phyloP scores from a whole-genome alignment of 2,888 invertebrate genomes.

The Linnaemya tessellans region DNA sequence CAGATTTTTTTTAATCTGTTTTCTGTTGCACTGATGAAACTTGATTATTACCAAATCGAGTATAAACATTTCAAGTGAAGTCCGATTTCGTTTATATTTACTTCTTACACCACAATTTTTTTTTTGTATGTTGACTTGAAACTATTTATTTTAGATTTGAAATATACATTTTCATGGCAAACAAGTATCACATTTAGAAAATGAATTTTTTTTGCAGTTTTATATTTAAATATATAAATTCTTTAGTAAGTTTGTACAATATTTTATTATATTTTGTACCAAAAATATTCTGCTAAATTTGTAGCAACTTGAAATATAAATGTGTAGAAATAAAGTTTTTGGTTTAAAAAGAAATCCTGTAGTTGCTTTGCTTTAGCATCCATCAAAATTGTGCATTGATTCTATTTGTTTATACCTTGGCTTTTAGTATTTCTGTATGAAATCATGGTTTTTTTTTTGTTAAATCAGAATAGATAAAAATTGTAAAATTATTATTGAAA shows the following conservation, averaged over 20 bases:
- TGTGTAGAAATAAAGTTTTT: background rate
- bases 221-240: background rate
- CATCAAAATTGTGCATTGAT: background rate
- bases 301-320: too few species aligned
- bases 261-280: too few species aligned
- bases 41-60: slow-evolving; percentile 56
- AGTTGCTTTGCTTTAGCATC: background rate
- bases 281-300: background rate
- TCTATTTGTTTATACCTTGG: background rate
- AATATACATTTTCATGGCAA: slow-evolving; percentile 13
- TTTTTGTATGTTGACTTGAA: background rate
- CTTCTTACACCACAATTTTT: background rate
- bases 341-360: background rate
- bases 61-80: slow-evolving; percentile 7
- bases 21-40: slow-evolving; percentile 29
- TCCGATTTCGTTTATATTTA: slow-evolving; percentile 2
- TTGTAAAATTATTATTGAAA: background rate
- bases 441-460: background rate
- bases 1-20: background rate
- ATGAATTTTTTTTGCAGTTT: background rate
- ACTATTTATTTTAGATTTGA: slow-evolving; percentile 9
- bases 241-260: background rate
- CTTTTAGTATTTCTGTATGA: background rate
- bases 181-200: background rate
- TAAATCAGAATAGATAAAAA: background rate